Conservation (phyloP, 2,797 vertebrate species). For the Telmatherina bonti region DNA sequence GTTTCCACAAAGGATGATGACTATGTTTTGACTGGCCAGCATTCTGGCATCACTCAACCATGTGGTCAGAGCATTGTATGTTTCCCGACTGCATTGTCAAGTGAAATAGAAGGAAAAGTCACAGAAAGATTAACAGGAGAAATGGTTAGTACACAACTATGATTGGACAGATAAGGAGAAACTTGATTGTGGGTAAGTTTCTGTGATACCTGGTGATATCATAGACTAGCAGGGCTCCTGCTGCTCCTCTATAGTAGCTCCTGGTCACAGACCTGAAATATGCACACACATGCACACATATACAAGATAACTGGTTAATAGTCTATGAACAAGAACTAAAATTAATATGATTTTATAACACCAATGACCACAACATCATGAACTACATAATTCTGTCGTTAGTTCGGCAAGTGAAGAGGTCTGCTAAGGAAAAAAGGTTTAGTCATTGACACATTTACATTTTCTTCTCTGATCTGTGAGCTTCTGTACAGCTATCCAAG, state of each 20-base stretch:
- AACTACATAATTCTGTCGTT: neutral
- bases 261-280: conserved; percentile 90
- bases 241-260: conserved; percentile 95
- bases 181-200: neutral
- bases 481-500: too few species aligned
- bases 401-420: neutral
- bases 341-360: neutral
- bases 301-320: neutral
- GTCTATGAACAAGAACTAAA: neutral
- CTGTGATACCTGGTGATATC: conserved; percentile 91
- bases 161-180: neutral
- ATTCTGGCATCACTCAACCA: conserved; percentile 95
- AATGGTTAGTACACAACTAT: neutral
- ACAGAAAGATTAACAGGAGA: neutral
- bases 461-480: too few species aligned
- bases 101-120: neutral
- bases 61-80: conserved; percentile 93
- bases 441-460: neutral
- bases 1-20: conserved; percentile 95
- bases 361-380: neutral
- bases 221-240: conserved; percentile 92
- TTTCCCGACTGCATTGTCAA: conserved; percentile 87
- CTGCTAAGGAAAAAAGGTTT: neutral
- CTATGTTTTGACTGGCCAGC: conserved; percentile 94
- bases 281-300: conserved; percentile 1